Percentiles rank a stretch among this genome's conserved stretches.
These are phyloP conservation scores for Melozone crissalis DNA, from an alignment of 2,113 vertebrate species.

Conservation along the genomic window DNA sequence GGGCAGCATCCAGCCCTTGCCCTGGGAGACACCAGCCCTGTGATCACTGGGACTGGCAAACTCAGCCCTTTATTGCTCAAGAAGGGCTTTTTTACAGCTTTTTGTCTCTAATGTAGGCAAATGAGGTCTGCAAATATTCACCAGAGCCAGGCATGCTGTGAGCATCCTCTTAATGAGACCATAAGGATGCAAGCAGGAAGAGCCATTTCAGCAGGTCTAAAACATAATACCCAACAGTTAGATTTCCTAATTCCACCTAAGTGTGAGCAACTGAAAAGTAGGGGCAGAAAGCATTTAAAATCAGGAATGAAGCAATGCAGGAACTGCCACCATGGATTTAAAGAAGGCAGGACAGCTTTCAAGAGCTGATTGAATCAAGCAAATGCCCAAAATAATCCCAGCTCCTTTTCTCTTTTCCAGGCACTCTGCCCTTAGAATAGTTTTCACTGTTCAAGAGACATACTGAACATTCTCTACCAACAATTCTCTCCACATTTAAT, in stretches of 20 bases:
- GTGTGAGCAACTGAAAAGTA: conserved; percentile 59
- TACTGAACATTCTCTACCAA: background rate
- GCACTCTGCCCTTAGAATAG: background rate
- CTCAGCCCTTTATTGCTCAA: conserved; percentile 59
- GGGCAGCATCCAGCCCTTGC: conserved; percentile 3
- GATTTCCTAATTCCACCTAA: conserved; percentile 78
- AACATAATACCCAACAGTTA: conserved; percentile 70
- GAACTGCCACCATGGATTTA: conserved; percentile 40
- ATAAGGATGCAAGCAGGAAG: conserved; percentile 74
- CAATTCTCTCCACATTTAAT: background rate
- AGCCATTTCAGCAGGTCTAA: conserved; percentile 73
- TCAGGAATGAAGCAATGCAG: conserved; percentile 25
- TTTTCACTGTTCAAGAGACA: background rate
- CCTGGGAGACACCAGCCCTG: conserved; percentile 44
- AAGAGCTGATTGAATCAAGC: conserved; percentile 37
- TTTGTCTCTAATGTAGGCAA: conserved; percentile 82
- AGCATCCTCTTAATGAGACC: conserved; percentile 76
- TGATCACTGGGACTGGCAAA: conserved; percentile 62
- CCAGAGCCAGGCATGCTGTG: conserved; percentile 77
- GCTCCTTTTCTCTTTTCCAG: background rate
- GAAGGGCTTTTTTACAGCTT: conserved; percentile 57
- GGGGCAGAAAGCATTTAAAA: conserved; percentile 65
- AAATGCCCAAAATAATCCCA: background rate
- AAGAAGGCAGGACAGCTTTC: conserved; percentile 40
- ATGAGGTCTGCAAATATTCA: conserved; percentile 80